Evolutionary conservation across 2,113 vertebrate species (phyloP).

Genomic region (Bubo bubo): DNA sequence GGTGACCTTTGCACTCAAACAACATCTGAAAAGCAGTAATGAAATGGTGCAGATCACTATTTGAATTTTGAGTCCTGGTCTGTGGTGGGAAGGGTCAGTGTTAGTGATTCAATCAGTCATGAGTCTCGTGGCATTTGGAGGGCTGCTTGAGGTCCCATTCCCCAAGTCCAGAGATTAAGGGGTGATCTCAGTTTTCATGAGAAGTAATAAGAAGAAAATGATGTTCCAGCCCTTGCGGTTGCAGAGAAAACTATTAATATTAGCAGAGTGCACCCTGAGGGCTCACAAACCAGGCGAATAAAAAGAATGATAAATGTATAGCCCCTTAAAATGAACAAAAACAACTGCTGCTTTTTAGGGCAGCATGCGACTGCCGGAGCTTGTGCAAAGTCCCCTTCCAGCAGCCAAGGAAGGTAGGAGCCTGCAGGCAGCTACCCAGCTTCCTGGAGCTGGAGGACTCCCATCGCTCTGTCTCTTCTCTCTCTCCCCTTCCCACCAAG

Average conservation of each 20-base stretch:
- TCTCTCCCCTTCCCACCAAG: not conserved
- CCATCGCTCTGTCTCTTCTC: not conserved
- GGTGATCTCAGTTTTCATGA: not conserved
- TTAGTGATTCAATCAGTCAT: fast-evolving
- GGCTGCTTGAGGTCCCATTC: not conserved
- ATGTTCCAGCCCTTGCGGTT: not conserved
- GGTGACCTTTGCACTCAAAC: not conserved
- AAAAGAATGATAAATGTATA: not conserved
- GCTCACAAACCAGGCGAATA: not conserved
- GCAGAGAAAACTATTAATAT: not conserved
- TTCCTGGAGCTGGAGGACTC: not conserved
- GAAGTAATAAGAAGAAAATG: not conserved
- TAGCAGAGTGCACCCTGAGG: not conserved
- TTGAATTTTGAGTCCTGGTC: not conserved
- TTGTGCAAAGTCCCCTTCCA: not conserved
- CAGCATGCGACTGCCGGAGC: not conserved
- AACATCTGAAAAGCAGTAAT: not conserved
- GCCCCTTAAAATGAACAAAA: not conserved
- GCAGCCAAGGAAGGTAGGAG: not conserved
- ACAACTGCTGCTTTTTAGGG: not conserved
- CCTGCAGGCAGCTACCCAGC: not conserved
- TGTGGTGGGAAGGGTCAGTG: not conserved
- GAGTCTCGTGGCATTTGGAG: not conserved
- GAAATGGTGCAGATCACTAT: not conserved
- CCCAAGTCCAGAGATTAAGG: not conserved